These are phyloP conservation scores for Dorcus hopei DNA, from an alignment of 2,888 invertebrate genomes.

Conservation along the genomic window DNA sequence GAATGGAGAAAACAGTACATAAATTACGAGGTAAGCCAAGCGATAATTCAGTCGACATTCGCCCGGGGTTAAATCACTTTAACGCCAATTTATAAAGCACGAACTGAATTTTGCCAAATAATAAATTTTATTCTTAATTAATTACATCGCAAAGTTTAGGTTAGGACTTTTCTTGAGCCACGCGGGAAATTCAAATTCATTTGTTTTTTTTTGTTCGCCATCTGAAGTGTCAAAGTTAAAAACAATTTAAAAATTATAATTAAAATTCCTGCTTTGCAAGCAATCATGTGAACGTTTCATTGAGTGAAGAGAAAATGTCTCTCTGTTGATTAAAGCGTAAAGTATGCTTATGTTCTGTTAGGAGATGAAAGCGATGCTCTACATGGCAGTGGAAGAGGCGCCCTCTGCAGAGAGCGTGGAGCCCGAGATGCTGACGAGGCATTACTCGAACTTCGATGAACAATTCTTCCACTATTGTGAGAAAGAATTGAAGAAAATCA, in stretches of 20 bases:
- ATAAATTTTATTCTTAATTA: no score
- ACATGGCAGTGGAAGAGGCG: conserved; percentile 73
- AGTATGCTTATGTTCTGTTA: conserved; percentile 38
- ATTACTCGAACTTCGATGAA: conserved; percentile 79
- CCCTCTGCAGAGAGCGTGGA: conserved; percentile 74
- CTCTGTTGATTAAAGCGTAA: no score
- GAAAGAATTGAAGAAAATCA: conserved; percentile 82
- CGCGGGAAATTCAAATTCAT: no score
- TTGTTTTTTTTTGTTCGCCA: no score
- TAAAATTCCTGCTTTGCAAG: no score
- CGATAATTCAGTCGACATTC: not conserved
- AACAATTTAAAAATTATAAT: no score
- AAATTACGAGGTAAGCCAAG: conserved; percentile 61
- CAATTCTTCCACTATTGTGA: conserved; percentile 82
- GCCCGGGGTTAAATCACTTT: conserved; percentile 3
- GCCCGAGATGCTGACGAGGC: conserved; percentile 65
- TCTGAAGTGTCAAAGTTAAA: no score
- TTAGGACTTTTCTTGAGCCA: no score
- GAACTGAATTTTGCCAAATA: no score
- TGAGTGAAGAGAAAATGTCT: no score
- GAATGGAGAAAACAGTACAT: conserved; percentile 90
- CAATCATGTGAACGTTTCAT: no score
- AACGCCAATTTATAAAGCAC: not conserved
- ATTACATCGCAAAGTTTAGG: no score
- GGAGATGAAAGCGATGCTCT: conserved; percentile 83